Percentiles rank a stretch among this genome's conserved stretches.
Evolutionary conservation across 2,797 vertebrate species (phyloP).

Genomic region (Percopsis omiscomaycus): DNA sequence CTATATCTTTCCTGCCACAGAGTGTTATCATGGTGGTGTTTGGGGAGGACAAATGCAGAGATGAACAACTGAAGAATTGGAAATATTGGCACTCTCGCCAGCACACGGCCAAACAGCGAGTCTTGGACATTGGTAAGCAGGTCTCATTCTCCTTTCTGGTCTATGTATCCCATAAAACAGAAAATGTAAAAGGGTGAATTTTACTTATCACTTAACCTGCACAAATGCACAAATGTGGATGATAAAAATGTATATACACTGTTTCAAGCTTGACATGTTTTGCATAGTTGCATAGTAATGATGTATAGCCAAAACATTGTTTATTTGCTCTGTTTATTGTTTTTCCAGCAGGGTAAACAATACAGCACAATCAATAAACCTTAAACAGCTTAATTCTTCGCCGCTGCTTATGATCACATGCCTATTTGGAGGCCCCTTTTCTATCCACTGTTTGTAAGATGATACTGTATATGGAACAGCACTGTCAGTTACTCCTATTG

Average conservation of each 20-base stretch:
- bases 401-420: too few relatives aligned
- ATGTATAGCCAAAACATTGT: too few relatives aligned
- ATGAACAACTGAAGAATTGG: constrained; percentile 97
- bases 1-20: constrained; percentile 55
- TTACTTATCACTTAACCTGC: not conserved
- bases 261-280: too few relatives aligned
- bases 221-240: too few relatives aligned
- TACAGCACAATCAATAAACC: too few relatives aligned
- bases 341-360: too few relatives aligned
- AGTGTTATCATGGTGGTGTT: constrained; percentile 98
- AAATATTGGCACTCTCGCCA: constrained; percentile 98
- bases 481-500: not conserved
- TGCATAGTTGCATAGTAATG: too few relatives aligned
- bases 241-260: too few relatives aligned
- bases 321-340: not conserved
- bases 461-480: not conserved
- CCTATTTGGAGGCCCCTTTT: too few relatives aligned
- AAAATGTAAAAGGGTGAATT: too few relatives aligned
- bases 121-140: constrained; percentile 92
- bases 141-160: not conserved
- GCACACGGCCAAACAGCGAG: constrained; percentile 95
- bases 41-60: constrained; percentile 94
- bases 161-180: not conserved
- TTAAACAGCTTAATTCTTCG: too few relatives aligned
- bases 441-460: too few relatives aligned